Evolutionary conservation across 2,113 vertebrate genomes (phyloP).

Genomic region (Pluvialis apricaria): DNA sequence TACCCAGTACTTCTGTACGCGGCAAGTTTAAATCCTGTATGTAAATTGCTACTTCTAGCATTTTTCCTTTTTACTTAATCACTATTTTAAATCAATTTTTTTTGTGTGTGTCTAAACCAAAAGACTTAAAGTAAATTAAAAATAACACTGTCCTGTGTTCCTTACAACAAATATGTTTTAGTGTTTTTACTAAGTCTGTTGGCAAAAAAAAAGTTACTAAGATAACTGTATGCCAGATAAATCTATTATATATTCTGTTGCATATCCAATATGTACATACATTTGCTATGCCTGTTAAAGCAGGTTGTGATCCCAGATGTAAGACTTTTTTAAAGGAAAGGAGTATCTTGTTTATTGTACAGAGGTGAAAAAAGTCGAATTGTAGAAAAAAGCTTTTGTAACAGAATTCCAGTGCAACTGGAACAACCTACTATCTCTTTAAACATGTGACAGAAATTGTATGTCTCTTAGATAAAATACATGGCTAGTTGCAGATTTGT

Average conservation of each 20-base stretch:
- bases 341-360: not conserved
- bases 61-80: not conserved
- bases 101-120: not conserved
- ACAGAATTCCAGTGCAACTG: not conserved
- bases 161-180: not conserved
- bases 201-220: not conserved
- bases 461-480: not conserved
- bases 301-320: not conserved
- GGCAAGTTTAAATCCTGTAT: not conserved
- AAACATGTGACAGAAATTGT: not conserved
- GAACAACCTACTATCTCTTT: not conserved
- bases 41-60: not conserved
- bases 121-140: not conserved
- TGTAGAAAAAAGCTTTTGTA: not conserved
- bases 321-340: not conserved
- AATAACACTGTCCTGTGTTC: not conserved
- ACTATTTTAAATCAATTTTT: not conserved
- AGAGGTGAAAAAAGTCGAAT: not conserved
- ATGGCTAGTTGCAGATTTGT: not conserved
- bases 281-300: not conserved
- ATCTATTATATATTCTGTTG: not conserved
- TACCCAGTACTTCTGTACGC: not conserved
- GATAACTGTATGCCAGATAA: not conserved
- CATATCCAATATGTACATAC: not conserved
- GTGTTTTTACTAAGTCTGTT: not conserved